These are phyloP conservation scores for Otolemur garnettii DNA, from an alignment of 2,113 vertebrate species.

Conservation along the genomic window DNA sequence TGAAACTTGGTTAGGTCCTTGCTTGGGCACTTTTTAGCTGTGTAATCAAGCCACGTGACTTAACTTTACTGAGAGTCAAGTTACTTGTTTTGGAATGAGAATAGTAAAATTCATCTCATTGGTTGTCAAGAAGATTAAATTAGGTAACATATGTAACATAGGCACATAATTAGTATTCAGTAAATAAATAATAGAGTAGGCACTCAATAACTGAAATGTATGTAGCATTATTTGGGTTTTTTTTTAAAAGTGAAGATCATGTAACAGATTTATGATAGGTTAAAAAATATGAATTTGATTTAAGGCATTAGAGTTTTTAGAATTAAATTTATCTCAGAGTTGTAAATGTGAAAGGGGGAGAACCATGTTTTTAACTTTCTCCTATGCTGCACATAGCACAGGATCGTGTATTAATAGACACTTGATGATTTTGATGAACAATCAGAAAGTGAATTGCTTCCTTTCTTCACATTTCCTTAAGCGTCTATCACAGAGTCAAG, in stretches of 20 bases:
- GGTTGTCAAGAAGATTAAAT: conserved; percentile 34
- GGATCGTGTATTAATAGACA: neutral
- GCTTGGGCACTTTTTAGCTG: conserved; percentile 8
- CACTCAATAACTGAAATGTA: neutral
- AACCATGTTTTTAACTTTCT: conserved; percentile 36
- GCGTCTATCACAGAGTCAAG: conserved; percentile 48
- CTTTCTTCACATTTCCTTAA: conserved; percentile 30
- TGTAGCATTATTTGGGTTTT: neutral
- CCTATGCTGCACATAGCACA: neutral
- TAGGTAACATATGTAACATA: conserved; percentile 35
- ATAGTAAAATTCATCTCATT: neutral
- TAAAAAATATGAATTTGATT: conserved; percentile 45
- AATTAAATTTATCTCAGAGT: conserved; percentile 59
- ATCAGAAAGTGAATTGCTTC: conserved; percentile 35
- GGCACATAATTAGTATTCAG: neutral
- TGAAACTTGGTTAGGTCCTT: neutral
- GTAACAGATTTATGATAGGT: neutral
- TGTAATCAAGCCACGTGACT: neutral
- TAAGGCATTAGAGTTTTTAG: conserved; percentile 30
- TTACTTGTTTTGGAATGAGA: conserved; percentile 59
- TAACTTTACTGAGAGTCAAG: conserved; percentile 8
- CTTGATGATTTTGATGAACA: conserved; percentile 42
- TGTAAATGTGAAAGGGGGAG: neutral
- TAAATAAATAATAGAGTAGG: conserved; percentile 9
- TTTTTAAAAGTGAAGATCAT: conserved; percentile 44